Conservation (phyloP, 1,140 invertebrate species). For the Zophobas morio region DNA sequence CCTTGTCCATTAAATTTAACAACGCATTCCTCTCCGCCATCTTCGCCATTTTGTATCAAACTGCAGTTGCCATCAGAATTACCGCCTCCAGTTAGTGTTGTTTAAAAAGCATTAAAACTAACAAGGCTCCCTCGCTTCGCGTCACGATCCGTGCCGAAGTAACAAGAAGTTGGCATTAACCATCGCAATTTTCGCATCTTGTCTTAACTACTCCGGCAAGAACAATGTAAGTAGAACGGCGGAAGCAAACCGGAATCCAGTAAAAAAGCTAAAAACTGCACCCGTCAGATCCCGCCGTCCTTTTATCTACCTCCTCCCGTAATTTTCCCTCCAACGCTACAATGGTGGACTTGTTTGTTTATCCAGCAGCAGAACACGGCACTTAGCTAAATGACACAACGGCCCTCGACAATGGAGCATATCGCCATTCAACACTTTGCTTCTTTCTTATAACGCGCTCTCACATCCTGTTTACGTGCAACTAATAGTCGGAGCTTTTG, state of each 20-base stretch:
- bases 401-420: slow-evolving; percentile 33
- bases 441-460: slow-evolving; percentile 34
- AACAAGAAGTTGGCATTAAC: slow-evolving; percentile 11
- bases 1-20: no score
- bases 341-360: slow-evolving; percentile 39
- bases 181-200: slow-evolving; percentile 21
- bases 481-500: slow-evolving; percentile 38
- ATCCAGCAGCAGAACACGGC: slow-evolving; percentile 24
- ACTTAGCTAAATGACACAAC: slow-evolving; percentile 43
- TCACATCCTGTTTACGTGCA: slow-evolving; percentile 39
- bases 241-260: slow-evolving; percentile 23
- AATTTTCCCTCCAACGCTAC: slow-evolving; percentile 35
- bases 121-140: no score
- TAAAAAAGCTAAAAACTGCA: slow-evolving; percentile 35
- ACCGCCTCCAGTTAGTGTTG: no score
- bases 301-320: slow-evolving; percentile 23
- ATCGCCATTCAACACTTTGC: slow-evolving; percentile 41
- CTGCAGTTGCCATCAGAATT: no score
- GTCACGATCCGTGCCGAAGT: not conserved
- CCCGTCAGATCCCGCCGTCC: slow-evolving; percentile 18
- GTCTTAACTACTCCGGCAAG: slow-evolving; percentile 18
- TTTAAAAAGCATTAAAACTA: no score
- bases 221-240: slow-evolving; percentile 29
- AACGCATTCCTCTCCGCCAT: no score
- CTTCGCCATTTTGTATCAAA: no score